These are phyloP conservation scores for Thalassophryne amazonica DNA, from an alignment of 2,797 vertebrate genomes.

Conservation along the genomic window DNA sequence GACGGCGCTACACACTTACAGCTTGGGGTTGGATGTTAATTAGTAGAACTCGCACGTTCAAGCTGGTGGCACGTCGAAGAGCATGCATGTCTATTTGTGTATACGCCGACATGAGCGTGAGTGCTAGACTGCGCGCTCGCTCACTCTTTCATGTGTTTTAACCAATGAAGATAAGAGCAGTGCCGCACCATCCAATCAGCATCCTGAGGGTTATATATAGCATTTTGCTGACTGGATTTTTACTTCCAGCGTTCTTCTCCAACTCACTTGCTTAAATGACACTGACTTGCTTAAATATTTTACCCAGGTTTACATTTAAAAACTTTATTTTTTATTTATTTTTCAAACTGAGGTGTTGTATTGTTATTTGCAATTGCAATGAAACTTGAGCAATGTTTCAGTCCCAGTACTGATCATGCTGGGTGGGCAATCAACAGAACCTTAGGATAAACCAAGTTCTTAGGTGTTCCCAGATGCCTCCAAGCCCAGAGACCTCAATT, in stretches of 20 bases:
- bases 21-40: constrained; percentile 57
- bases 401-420: too few relatives aligned
- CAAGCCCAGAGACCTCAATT: too few relatives aligned
- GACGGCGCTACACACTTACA: constrained; percentile 48
- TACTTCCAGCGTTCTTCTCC: constrained; percentile 20
- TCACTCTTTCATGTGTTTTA: constrained; percentile 63
- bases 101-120: background rate
- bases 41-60: constrained; percentile 51
- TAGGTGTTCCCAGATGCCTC: too few relatives aligned
- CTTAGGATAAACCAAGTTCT: too few relatives aligned
- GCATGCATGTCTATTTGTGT: background rate
- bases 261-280: constrained; percentile 30
- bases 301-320: too few relatives aligned
- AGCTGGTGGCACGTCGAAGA: constrained; percentile 21
- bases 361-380: too few relatives aligned
- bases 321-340: too few relatives aligned
- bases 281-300: too few relatives aligned
- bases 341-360: too few relatives aligned
- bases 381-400: too few relatives aligned
- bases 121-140: background rate
- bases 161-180: constrained; percentile 55
- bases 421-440: too few relatives aligned
- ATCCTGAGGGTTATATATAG: constrained; percentile 67
- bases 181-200: constrained; percentile 55
- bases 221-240: constrained; percentile 48